Conservation (phyloP, 1,140 invertebrate genomes). For the Proales similis region DNA sequence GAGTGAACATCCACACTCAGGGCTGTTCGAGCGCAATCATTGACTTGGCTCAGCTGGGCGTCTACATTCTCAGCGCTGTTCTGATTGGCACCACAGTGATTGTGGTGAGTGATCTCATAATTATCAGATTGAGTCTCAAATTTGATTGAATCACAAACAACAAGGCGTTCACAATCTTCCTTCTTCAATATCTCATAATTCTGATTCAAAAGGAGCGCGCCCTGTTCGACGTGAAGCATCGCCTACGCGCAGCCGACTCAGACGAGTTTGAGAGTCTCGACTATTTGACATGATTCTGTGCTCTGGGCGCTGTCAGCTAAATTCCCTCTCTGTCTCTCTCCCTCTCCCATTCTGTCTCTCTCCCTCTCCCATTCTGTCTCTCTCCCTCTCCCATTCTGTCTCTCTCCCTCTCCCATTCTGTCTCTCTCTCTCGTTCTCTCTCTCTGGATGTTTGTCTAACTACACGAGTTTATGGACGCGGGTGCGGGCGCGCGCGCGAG, state of each 20-base stretch:
- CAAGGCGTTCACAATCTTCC: neutral
- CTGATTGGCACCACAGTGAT: constrained; percentile 18
- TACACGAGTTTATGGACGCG: too few species aligned
- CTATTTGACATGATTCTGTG: too few species aligned
- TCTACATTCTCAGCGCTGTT: constrained; percentile 4
- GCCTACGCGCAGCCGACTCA: neutral
- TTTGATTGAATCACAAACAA: neutral
- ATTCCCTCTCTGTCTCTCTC: too few species aligned
- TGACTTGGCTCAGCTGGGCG: neutral
- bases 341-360: too few species aligned
- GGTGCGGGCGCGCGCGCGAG: too few species aligned
- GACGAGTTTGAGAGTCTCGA: constrained; percentile 4
- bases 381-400: too few species aligned
- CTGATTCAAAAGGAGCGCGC: constrained; percentile 33
- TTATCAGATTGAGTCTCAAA: neutral
- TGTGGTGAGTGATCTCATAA: neutral
- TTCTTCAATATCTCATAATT: constrained; percentile 30
- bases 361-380: too few species aligned
- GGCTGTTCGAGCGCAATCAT: constrained; percentile 18
- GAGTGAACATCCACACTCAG: constrained; percentile 1
- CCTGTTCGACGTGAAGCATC: constrained; percentile 22
- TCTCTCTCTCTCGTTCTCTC: too few species aligned
- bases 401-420: too few species aligned
- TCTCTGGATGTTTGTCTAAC: too few species aligned
- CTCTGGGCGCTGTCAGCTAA: too few species aligned